Percentiles rank a stretch among this genome's conserved stretches.
Evolutionary conservation across 1,140 invertebrate genomes (phyloP).

Genomic region (Lordiphosa stackelbergi): DNA sequence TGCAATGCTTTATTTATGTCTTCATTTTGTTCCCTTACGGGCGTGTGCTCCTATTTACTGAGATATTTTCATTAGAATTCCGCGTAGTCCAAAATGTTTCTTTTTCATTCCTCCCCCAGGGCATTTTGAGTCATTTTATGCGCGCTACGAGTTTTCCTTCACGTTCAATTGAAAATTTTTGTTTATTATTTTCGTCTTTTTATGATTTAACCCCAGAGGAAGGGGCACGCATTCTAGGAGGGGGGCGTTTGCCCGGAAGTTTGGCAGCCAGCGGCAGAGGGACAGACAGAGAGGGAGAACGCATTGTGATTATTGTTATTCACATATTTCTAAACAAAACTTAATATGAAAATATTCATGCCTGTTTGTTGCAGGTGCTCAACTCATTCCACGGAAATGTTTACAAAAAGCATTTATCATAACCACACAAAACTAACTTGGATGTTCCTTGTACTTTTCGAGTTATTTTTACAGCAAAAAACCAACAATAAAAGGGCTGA

Average conservation of each 20-base stretch:
- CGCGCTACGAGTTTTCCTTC: slow-evolving; percentile 67
- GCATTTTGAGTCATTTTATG: slow-evolving; percentile 62
- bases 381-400: slow-evolving; percentile 30
- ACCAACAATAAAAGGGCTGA: slow-evolving; percentile 34
- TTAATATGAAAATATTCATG: slow-evolving; percentile 21
- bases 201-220: slow-evolving; percentile 69
- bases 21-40: not conserved
- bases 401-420: not conserved
- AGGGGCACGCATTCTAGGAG: slow-evolving; percentile 9
- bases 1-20: slow-evolving; percentile 25
- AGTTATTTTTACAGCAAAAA: slow-evolving; percentile 40
- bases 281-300: not conserved
- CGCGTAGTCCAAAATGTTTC: slow-evolving; percentile 21
- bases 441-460: no score
- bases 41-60: slow-evolving; percentile 44
- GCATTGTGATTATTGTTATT: slow-evolving; percentile 47
- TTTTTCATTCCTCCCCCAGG: not conserved
- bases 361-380: slow-evolving; percentile 46
- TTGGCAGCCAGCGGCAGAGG: slow-evolving; percentile 32
- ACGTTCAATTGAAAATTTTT: slow-evolving; percentile 72
- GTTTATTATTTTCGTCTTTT: slow-evolving; percentile 73
- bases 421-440: no score
- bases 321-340: slow-evolving; percentile 27
- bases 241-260: slow-evolving; percentile 55
- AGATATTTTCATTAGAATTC: slow-evolving; percentile 57